Evolutionary conservation across 1,140 invertebrate species (phyloP).

Genomic region (Drosophila watanabei): DNA sequence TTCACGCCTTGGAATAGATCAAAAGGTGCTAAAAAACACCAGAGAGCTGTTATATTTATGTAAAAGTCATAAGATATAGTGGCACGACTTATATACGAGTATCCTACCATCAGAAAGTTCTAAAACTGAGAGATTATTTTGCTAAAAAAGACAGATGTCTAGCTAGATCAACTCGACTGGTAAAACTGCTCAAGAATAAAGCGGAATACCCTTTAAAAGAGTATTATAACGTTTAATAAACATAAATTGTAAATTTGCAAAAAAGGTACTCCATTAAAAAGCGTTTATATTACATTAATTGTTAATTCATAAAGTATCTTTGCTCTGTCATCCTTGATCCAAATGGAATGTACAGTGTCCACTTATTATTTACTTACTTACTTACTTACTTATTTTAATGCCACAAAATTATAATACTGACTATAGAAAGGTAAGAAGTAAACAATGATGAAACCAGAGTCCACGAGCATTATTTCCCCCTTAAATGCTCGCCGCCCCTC

Average conservation of each 20-base stretch:
- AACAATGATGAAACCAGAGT: slow-evolving; percentile 3
- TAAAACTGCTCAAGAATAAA: neutral
- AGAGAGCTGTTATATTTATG: no score
- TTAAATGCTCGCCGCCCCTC: neutral
- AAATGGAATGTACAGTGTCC: neutral
- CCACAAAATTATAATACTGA: neutral
- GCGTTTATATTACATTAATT: neutral
- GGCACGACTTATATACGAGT: no score
- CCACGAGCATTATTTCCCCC: slow-evolving; percentile 5
- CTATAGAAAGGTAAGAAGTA: slow-evolving; percentile 13
- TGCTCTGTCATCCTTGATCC: neutral
- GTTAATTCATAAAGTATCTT: neutral
- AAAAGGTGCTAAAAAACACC: no score
- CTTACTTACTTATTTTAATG: neutral
- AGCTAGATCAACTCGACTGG: neutral
- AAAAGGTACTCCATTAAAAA: neutral
- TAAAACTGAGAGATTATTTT: neutral
- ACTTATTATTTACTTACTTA: no score
- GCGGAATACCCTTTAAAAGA: neutral
- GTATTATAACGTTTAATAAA: neutral
- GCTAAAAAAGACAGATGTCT: neutral
- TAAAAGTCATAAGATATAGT: no score
- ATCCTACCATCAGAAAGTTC: no score
- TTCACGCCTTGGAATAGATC: no score
- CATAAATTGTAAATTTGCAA: neutral